phyloP scores from a whole-genome alignment of 2,797 vertebrate species.

The Martes flavigula region DNA sequence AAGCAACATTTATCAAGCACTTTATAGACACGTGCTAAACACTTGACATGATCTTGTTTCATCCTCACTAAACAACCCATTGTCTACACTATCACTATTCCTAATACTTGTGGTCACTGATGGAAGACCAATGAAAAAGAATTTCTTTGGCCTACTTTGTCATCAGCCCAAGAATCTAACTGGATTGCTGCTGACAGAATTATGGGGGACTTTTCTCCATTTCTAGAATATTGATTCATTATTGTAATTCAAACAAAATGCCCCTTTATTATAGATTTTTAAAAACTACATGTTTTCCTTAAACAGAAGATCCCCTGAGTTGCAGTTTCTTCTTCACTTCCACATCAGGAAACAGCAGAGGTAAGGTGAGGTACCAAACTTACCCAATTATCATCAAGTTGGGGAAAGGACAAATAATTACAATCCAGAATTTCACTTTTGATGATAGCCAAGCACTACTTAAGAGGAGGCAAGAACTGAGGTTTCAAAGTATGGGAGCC shows the following conservation, averaged over 20 bases:
- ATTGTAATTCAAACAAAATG: conserved; percentile 51
- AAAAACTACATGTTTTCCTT: conserved; percentile 26
- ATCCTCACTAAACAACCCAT: not conserved
- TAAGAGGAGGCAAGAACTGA: not conserved
- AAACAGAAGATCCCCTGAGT: conserved; percentile 10
- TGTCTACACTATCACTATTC: not conserved
- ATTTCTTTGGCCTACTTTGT: conserved; percentile 35
- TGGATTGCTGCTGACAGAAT: not conserved
- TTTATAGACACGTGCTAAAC: not conserved
- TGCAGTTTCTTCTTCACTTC: not conserved
- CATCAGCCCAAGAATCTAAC: conserved; percentile 21
- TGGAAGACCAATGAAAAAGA: conserved; percentile 37
- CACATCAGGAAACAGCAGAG: not conserved
- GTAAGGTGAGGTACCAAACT: not conserved
- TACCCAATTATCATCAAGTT: not conserved
- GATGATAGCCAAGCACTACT: not conserved
- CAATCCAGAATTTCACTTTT: conserved; percentile 24
- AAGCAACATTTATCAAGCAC: not conserved
- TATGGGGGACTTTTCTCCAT: conserved; percentile 26
- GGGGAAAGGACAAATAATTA: not conserved
- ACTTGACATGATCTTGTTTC: not conserved
- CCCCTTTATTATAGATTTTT: not conserved
- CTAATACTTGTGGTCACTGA: not conserved
- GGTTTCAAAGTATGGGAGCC: not conserved
- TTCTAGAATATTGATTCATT: conserved; percentile 7